Percentiles rank a stretch among this genome's conserved stretches.
Conservation (phyloP, 92 coral and sea anemone species). For the Isaurus tuberculatus region DNA sequence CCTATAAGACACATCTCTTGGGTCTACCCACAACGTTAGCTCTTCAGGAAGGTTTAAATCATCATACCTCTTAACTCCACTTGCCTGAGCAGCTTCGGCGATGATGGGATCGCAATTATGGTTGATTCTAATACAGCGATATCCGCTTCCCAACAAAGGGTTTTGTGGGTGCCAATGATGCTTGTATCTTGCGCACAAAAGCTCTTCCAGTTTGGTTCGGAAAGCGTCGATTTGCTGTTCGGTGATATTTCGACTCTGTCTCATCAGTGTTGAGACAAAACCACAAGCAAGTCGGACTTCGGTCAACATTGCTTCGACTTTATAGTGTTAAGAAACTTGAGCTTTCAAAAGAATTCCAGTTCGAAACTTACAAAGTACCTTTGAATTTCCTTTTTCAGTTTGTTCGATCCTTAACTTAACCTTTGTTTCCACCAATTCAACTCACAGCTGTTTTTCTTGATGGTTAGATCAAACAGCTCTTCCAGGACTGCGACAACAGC, state of each 20-base stretch:
- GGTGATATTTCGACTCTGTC: slow-evolving; percentile 70
- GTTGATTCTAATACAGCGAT: slow-evolving; percentile 97
- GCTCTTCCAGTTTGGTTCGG: slow-evolving; percentile 91
- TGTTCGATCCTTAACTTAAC: neutral
- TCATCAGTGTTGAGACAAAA: slow-evolving; percentile 78
- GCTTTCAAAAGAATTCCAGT: slow-evolving; percentile 43
- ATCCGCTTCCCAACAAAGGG: slow-evolving; percentile 99
- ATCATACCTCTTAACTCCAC: slow-evolving; percentile 78
- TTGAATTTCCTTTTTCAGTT: slow-evolving; percentile 13
- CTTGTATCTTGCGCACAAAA: slow-evolving; percentile 91
- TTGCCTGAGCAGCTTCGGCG: slow-evolving; percentile 81
- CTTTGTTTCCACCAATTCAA: slow-evolving; percentile 2
- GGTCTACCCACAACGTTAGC: slow-evolving; percentile 97
- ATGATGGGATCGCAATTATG: slow-evolving; percentile 88
- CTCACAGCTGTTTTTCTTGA: slow-evolving; percentile 17
- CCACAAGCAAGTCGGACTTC: slow-evolving; percentile 96
- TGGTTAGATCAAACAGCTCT: slow-evolving; percentile 9
- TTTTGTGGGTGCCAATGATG: slow-evolving; percentile 99
- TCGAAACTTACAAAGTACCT: slow-evolving; percentile 3
- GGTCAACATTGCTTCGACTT: slow-evolving; percentile 68
- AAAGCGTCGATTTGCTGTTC: slow-evolving; percentile 83
- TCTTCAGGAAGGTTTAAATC: slow-evolving; percentile 86
- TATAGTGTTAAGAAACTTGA: slow-evolving; percentile 49
- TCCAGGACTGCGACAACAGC: slow-evolving; percentile 1
- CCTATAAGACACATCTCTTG: slow-evolving; percentile 94